A percentile compares a stretch with the other conserved stretches of the same genome.
phyloP scores from a whole-genome alignment of 2,797 vertebrate genomes.

The Hemitrygon akajei region DNA sequence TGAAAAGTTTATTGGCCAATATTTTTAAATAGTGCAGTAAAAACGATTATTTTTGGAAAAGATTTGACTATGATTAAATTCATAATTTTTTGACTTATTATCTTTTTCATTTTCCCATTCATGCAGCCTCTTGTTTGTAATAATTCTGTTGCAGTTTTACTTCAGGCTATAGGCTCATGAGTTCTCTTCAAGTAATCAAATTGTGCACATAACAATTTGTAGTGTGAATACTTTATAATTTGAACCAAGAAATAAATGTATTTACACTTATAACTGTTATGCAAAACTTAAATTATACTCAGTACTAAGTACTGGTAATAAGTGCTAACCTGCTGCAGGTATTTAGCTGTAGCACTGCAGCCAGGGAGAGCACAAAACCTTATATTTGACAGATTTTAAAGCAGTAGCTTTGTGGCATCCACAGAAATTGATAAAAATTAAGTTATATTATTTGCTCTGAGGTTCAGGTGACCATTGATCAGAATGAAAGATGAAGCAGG shows the following conservation, averaged over 20 bases:
- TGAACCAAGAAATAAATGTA: neutral
- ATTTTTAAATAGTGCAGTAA: too few species aligned
- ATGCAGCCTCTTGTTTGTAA: neutral
- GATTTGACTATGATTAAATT: neutral
- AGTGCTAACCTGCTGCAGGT: neutral
- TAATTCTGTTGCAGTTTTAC: neutral
- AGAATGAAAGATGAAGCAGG: neutral
- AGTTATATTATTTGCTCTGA: neutral
- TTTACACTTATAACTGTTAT: too few species aligned
- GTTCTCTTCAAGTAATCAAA: neutral
- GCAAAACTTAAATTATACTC: neutral
- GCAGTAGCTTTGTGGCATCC: too few species aligned
- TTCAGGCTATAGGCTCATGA: neutral
- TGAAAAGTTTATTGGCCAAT: neutral
- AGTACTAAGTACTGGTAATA: neutral
- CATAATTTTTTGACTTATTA: neutral
- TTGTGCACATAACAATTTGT: neutral
- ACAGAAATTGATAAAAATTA: neutral
- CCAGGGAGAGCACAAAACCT: too few species aligned
- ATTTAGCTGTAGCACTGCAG: neutral
- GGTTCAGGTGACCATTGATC: neutral
- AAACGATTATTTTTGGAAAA: neutral
- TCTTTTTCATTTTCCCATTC: neutral
- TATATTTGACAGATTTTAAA: too few species aligned
- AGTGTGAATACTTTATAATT: neutral